Evolutionary conservation across 2,888 invertebrate genomes (phyloP).

Genomic region (Drosophila hawaiiensis): DNA sequence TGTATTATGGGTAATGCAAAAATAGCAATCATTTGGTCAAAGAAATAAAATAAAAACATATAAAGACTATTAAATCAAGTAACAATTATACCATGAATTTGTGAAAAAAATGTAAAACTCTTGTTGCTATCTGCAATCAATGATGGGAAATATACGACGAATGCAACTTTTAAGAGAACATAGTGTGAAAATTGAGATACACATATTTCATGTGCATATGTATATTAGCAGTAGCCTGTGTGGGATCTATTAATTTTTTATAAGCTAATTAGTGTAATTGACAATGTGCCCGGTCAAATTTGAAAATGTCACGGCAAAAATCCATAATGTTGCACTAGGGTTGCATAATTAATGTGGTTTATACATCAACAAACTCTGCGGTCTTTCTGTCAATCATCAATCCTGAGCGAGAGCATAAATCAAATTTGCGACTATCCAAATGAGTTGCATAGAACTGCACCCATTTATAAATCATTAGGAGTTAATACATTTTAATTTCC

Average conservation of each 20-base stretch:
- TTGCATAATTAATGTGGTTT: constrained; percentile 69
- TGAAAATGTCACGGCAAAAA: constrained; percentile 53
- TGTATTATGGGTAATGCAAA: not conserved
- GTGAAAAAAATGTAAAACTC: not conserved
- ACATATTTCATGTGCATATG: not conserved
- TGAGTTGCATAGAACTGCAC: constrained; percentile 28
- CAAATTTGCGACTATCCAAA: constrained; percentile 51
- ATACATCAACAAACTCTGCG: constrained; percentile 60
- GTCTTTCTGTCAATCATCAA: constrained; percentile 47
- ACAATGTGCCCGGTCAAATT: constrained; percentile 43
- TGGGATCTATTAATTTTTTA: constrained; percentile 66
- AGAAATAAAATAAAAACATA: not conserved
- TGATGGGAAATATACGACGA: not conserved
- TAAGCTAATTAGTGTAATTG: constrained; percentile 74
- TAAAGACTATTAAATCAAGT: not conserved
- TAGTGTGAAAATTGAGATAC: not conserved
- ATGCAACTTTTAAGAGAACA: not conserved
- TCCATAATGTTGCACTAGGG: constrained; percentile 44
- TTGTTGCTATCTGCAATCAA: not conserved
- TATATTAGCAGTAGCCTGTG: constrained; percentile 16
- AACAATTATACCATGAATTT: not conserved
- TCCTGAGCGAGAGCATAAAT: constrained; percentile 62
- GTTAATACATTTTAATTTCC: constrained; percentile 31
- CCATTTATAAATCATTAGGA: constrained; percentile 30
- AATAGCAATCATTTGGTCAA: not conserved